phyloP scores from a whole-genome alignment of 37 sponge, comb jelly and placozoan genomes.

The Aphrocallistes beatrix region DNA sequence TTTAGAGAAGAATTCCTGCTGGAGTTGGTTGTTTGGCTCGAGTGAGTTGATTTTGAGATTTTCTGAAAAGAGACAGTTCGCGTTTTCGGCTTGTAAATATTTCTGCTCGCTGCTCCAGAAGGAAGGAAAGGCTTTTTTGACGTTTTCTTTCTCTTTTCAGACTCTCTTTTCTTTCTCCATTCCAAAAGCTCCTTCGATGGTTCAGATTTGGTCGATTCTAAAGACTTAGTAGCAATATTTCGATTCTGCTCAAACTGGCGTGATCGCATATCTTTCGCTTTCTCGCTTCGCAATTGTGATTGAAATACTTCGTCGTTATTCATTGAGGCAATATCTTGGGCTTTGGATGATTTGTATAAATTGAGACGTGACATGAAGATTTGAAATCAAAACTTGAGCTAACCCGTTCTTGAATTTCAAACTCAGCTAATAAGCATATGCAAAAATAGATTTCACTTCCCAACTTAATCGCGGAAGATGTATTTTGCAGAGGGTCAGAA shows the following conservation, averaged over 20 bases:
- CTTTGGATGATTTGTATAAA: not conserved
- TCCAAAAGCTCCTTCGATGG: not conserved
- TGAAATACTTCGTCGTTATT: not conserved
- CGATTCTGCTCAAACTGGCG: not conserved
- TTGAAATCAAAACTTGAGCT: no score
- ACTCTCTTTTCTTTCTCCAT: not conserved
- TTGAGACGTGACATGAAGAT: not conserved
- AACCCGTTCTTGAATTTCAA: no score
- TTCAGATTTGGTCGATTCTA: not conserved
- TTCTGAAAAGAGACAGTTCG: not conserved
- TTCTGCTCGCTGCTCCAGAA: not conserved
- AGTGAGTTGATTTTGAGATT: not conserved
- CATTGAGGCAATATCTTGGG: not conserved
- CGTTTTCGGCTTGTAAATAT: not conserved
- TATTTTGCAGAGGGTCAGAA: no score
- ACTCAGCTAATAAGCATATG: no score
- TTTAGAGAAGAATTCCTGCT: not conserved
- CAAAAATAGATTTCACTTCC: no score
- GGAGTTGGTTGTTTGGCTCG: not conserved
- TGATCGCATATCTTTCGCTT: not conserved
- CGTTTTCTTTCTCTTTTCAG: not conserved
- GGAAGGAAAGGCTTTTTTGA: not conserved
- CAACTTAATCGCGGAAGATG: no score
- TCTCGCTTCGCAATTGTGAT: not conserved
- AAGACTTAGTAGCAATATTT: not conserved